Base-by-base conservation (phyloP, 1,140 invertebrate species). In the Hormaphis cornu region DNA sequence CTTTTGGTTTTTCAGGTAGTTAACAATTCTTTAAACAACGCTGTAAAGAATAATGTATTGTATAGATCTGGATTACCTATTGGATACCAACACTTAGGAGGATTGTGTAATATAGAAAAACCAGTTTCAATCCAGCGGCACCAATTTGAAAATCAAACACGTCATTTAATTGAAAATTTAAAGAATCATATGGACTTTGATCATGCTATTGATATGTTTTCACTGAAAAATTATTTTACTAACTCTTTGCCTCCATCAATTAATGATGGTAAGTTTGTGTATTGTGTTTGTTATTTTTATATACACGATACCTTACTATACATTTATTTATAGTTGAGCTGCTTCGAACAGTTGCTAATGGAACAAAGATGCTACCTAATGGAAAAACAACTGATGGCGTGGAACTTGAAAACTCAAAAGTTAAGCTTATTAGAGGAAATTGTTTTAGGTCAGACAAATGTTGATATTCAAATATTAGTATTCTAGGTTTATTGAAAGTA, bases 201-300 rank as follows among this genome's bases (percentile, higher is more conserved):
- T 79, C 80, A 83, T 24, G 90, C 88, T 54, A 90, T 88, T 20
- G 95, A 97, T 79, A 59, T 24, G 22, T 53, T 66, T 50, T 83
- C 90, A 78, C 82, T 95, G 80, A 88, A 86, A 2, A 91, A 88
- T 74, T 91, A 88, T 72, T 87, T 95, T 72, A 87, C 91, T 74
- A 89, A 92, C 78, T 88, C 87, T n/a, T 76, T 97, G 53, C 95
- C 95, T 2, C 94, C 94, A 0, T 80, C 86, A 40, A 76, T 95
- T 0, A 81, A 79, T 44, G 76, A 83, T 72, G 76, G 83, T 84
- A 75, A 48, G 30, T 59, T 56, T 69, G 35, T 54, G 30, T 26
- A 24, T 9, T 14, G 16, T 1, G 8, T 58, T 37, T 5, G 40
- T 37, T 40, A 14, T 40, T 16, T 40, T 20, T 40, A 9, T 33